phyloP scores from a whole-genome alignment of 2,113 vertebrate genomes.

The Acrocephalus kingi region DNA sequence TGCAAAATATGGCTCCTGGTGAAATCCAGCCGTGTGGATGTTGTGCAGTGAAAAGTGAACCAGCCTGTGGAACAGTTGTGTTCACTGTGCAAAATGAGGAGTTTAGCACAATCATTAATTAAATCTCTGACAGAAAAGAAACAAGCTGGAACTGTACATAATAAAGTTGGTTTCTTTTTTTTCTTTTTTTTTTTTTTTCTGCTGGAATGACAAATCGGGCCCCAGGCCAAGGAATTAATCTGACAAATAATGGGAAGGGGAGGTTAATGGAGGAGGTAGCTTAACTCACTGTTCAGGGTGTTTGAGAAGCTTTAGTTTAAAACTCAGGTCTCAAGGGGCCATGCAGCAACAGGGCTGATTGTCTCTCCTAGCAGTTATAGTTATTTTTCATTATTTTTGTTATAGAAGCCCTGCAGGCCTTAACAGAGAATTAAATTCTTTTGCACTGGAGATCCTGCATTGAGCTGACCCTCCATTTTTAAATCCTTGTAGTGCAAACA shows the following conservation, averaged over 20 bases:
- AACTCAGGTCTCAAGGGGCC: not conserved
- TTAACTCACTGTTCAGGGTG: not conserved
- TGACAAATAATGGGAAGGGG: not conserved
- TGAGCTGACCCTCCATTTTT: not conserved
- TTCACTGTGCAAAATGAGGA: not conserved
- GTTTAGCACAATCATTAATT: not conserved
- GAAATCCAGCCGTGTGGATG: not conserved
- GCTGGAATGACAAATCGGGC: not conserved
- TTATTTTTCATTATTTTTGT: slow-evolving; percentile 1
- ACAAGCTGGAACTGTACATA: not conserved
- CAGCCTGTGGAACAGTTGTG: not conserved
- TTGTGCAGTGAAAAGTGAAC: not conserved
- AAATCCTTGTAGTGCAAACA: not conserved
- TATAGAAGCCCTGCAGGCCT: not conserved
- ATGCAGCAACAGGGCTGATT: not conserved
- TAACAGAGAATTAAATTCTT: not conserved
- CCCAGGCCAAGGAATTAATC: not conserved
- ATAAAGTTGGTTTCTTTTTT: not conserved
- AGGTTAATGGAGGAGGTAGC: not conserved
- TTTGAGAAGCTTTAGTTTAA: not conserved
- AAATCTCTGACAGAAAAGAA: not conserved
- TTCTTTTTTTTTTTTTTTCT: not conserved
- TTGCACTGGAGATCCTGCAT: not conserved
- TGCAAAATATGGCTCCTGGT: not conserved
- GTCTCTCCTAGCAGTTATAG: not conserved